Evolutionary conservation across 1,140 invertebrate species (phyloP).

Genomic region (Dendrolimus punctatus): DNA sequence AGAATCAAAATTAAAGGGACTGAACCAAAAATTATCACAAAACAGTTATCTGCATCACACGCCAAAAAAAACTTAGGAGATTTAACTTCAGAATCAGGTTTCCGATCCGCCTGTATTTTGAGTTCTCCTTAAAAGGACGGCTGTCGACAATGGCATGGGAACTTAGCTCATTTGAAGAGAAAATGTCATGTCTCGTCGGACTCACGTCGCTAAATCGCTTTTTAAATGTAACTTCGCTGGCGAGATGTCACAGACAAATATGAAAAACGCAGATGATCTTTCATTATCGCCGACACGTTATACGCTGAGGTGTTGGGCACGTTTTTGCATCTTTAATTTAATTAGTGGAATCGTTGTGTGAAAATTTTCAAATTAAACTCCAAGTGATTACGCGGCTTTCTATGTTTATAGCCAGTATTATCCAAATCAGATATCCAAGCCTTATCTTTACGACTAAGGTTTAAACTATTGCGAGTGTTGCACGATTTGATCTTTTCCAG

Average conservation of each 20-base stretch:
- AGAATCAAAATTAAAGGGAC: no score
- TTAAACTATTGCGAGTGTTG: no score
- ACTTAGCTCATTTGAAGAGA: conserved; percentile 65
- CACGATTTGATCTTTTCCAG: no score
- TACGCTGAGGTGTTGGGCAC: no score
- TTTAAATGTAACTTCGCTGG: conserved; percentile 42
- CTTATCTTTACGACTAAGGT: no score
- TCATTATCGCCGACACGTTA: neutral
- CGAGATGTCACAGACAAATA: conserved; percentile 27
- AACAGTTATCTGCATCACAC: neutral
- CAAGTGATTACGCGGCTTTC: no score
- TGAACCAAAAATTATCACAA: no score
- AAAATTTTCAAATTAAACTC: no score
- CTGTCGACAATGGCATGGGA: conserved; percentile 61
- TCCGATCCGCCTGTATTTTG: conserved; percentile 46
- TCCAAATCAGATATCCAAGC: no score
- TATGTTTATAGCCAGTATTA: no score
- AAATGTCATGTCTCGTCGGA: conserved; percentile 46
- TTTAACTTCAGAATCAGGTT: conserved; percentile 36
- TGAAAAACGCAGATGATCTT: conserved; percentile 15
- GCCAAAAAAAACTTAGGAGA: conserved; percentile 16
- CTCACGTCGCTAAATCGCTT: conserved; percentile 42
- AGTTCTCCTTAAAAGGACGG: conserved; percentile 51
- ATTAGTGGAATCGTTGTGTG: no score
- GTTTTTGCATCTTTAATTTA: no score